Evolutionary conservation across 2,113 vertebrate genomes (phyloP).

Genomic region (Apodemus speciosus): DNA sequence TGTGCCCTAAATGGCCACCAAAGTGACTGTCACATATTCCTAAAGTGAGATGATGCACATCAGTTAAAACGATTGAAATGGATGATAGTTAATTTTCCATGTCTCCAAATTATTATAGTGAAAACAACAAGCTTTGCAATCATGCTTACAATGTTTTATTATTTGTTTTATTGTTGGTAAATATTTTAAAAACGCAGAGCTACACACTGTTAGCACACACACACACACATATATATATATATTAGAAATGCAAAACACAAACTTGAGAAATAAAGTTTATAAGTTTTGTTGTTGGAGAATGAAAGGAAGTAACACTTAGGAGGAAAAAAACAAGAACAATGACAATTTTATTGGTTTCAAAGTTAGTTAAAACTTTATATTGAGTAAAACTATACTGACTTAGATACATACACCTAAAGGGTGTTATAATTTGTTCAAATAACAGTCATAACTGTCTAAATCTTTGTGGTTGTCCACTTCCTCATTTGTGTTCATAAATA

Average conservation of each 20-base stretch:
- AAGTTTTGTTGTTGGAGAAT: background rate
- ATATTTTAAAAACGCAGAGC: background rate
- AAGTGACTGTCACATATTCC: background rate
- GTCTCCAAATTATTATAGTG: background rate
- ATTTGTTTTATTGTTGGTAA: background rate
- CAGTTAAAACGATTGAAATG: background rate
- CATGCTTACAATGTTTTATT: background rate
- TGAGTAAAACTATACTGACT: background rate
- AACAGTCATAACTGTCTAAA: background rate
- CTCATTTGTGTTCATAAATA: too few species aligned
- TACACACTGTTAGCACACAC: background rate
- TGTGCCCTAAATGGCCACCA: too few species aligned
- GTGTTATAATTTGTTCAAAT: background rate
- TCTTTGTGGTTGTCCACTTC: background rate
- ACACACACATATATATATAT: too few species aligned
- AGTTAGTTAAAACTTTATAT: background rate
- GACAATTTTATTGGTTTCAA: background rate
- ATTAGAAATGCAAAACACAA: background rate
- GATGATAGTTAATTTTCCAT: background rate
- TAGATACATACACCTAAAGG: background rate
- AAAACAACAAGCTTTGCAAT: background rate
- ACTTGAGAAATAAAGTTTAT: background rate
- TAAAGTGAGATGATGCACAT: background rate
- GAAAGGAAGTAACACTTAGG: background rate
- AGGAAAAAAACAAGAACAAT: background rate